Percentiles rank a stretch among this genome's conserved stretches.
These are phyloP conservation scores for Glyptemys insculpta DNA, from an alignment of 2,797 vertebrate genomes.

Conservation along the genomic window DNA sequence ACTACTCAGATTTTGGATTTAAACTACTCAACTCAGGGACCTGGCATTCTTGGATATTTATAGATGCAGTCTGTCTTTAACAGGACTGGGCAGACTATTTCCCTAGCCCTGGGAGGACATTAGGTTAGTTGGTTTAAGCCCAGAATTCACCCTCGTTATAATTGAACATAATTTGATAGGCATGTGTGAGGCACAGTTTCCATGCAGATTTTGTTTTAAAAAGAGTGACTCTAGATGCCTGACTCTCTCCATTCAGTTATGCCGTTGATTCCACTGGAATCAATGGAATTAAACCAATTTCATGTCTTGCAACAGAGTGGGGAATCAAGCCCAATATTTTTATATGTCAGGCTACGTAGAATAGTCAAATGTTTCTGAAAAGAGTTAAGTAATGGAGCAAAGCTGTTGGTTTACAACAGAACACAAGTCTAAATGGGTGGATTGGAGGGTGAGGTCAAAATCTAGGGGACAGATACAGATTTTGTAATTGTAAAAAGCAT, in stretches of 20 bases:
- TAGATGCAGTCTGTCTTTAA: neutral
- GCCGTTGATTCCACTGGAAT: neutral
- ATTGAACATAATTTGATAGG: neutral
- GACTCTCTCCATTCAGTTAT: neutral
- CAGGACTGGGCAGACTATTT: neutral
- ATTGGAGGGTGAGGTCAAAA: neutral
- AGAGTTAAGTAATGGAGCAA: neutral
- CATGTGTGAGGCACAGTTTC: neutral
- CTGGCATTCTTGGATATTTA: neutral
- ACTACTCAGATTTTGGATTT: neutral
- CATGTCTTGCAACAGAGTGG: neutral
- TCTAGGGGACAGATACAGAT: neutral
- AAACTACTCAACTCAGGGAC: neutral
- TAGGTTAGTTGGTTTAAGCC: neutral
- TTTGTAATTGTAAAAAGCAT: neutral
- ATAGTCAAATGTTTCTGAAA: neutral
- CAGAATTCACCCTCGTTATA: neutral
- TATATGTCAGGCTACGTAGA: too few relatives aligned
- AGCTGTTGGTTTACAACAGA: neutral
- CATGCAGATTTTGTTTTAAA: neutral
- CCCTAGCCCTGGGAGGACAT: accelerated
- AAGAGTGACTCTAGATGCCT: neutral
- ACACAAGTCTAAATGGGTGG: neutral
- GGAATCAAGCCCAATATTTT: neutral
- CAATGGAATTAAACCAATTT: neutral